Conservation (phyloP, 2,113 vertebrate species). For the Rhipidura dahli region DNA sequence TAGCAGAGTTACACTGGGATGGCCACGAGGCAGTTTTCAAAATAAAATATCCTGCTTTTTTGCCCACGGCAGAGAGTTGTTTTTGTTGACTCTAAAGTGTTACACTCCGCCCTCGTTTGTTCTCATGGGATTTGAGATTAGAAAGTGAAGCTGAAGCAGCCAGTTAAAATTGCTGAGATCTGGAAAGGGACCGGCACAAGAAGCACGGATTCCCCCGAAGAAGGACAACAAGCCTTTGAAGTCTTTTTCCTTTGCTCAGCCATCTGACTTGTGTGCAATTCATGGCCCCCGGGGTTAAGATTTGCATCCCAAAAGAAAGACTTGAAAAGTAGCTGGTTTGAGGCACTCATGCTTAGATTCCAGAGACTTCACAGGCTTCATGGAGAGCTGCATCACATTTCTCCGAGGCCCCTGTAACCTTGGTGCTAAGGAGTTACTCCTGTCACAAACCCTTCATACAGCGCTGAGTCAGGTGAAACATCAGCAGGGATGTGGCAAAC, state of each 20-base stretch:
- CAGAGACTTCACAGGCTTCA: background rate
- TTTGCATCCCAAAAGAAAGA: conserved; percentile 57
- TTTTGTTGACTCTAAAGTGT: conserved; percentile 12
- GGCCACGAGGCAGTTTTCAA: background rate
- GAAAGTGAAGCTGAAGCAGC: conserved; percentile 8
- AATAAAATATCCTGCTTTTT: background rate
- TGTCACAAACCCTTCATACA: background rate
- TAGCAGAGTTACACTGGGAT: background rate
- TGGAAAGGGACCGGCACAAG: conserved; percentile 7
- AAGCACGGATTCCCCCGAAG: conserved; percentile 25
- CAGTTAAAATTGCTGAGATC: conserved; percentile 41
- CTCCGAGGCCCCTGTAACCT: background rate
- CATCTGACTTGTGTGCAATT: background rate
- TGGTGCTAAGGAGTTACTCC: background rate
- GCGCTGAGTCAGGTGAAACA: background rate
- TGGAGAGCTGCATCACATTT: background rate
- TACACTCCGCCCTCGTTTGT: background rate
- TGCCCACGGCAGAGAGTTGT: background rate
- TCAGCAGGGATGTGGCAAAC: conserved; percentile 10
- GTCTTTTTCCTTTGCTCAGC: conserved; percentile 34
- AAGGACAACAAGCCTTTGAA: conserved; percentile 59
- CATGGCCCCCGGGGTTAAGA: conserved; percentile 10
- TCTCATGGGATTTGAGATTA: background rate
- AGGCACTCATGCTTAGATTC: background rate
- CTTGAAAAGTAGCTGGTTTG: conserved; percentile 42